Conservation (phyloP, 2,113 vertebrate genomes). For the Bucco capensis region DNA sequence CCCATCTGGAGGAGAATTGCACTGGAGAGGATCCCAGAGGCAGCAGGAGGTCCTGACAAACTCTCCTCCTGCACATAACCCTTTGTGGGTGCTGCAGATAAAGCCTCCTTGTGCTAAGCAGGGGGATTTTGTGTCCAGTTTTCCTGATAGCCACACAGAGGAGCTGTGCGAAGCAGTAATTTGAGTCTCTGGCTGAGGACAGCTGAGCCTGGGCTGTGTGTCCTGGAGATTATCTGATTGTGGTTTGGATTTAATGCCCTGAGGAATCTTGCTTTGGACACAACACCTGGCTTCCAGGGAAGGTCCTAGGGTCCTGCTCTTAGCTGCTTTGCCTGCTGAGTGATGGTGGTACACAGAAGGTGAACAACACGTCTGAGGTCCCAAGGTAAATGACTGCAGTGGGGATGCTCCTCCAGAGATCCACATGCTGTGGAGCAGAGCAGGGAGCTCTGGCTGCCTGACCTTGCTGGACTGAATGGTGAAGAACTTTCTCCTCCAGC, state of each 20-base stretch:
- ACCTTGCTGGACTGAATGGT: neutral
- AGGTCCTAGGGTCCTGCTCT: neutral
- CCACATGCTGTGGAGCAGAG: neutral
- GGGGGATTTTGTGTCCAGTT: neutral
- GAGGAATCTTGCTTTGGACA: neutral
- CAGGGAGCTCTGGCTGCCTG: neutral
- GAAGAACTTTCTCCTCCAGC: neutral
- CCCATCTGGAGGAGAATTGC: neutral
- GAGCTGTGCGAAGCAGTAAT: neutral
- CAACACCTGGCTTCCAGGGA: neutral
- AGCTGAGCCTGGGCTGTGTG: neutral
- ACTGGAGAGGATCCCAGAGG: constrained; percentile 39
- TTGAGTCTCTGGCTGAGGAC: neutral
- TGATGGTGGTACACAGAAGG: neutral
- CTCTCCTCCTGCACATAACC: neutral
- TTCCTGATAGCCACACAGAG: neutral
- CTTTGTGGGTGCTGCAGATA: neutral
- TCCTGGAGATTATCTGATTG: neutral
- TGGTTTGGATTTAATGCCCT: constrained; percentile 7
- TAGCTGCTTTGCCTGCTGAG: neutral
- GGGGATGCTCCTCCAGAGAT: neutral
- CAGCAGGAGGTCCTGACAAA: neutral
- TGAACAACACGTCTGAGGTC: neutral
- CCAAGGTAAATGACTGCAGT: accelerated
- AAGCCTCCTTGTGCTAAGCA: neutral